Evolutionary conservation across 2,888 invertebrate species (phyloP), one percentile per base, ranked within the genome.

Genomic region (Lasioglossum villosulum): DNA sequence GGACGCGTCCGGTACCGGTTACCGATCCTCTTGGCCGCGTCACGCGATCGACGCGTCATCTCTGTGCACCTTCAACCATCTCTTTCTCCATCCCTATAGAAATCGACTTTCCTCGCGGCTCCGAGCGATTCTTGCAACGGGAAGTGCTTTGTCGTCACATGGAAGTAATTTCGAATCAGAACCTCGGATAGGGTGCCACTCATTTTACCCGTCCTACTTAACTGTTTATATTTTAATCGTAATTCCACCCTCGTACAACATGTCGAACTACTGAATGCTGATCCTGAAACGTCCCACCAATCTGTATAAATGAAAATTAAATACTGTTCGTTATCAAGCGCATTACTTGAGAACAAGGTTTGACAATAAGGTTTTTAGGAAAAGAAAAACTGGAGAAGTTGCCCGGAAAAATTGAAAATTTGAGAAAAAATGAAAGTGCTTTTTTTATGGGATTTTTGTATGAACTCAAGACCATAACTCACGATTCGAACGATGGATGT

Each of bases 1-100:
- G 73, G 77, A 75, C 76, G 42, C 81, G 70, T 68, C 37, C 68
- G 37, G 68, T 23, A 10, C 37, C 68, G 23, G 68, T 23, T 23
- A 37, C 37, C 52, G 37, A 34, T 68, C 23, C 23, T 37, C 37
- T 19, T 19, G 1, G 66, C 19, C 66, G 66, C 34, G 66, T 34
- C 66, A 66, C 66, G 66, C 66, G 34, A 66, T 66, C 66, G 34
- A 66, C 66, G 30, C 30, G 66, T 19, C 6, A 0, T 34, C 30
- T 19, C 52, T 52, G 5, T 52, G 63, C 30, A 6, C 63, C 30
- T 30, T 6, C 5, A 4, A 27, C 59, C n/a, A 63, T 63, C 27
- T 63, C 30, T 63, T 2, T 52, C 23, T 23, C 52, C 16, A 30
- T 5, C 59, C 27, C 27, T 6, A 0, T 30, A 2, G 5, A 30